Conservation (phyloP, 2,113 vertebrate genomes). For the Seriola dumerili region DNA sequence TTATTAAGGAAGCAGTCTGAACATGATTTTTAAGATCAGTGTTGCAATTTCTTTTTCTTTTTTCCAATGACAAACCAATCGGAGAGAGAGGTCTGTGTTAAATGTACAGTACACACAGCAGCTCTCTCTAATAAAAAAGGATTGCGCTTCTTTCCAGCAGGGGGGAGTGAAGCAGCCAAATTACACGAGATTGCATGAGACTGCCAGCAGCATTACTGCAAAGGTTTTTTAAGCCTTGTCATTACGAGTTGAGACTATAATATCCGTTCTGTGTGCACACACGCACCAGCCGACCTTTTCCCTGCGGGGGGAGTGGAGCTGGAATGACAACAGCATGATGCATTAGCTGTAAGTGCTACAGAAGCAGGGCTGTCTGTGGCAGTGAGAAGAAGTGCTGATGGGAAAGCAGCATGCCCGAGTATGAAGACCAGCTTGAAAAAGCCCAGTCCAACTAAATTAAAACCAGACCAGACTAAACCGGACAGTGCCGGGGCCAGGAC, state of each 20-base stretch:
- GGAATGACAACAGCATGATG: conserved; percentile 64
- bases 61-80: no score
- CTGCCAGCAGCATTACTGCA: conserved; percentile 37
- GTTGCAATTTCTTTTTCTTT: neutral
- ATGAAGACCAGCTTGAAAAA: conserved; percentile 56
- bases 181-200: conserved; percentile 42
- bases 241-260: conserved; percentile 47
- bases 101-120: neutral
- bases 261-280: conserved; percentile 41
- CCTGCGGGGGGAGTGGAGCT: conserved; percentile 49
- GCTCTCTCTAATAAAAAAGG: neutral
- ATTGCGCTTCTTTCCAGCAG: conserved; percentile 58
- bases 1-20: neutral
- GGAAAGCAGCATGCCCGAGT: conserved; percentile 75
- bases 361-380: conserved; percentile 52
- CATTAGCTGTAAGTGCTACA: conserved; percentile 67
- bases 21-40: neutral
- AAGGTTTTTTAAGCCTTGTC: conserved; percentile 54
- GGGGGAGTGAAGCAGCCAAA: conserved; percentile 51
- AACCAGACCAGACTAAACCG: conserved; percentile 48
- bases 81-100: neutral
- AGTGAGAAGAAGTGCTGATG: conserved; percentile 57
- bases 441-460: conserved; percentile 44
- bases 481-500: conserved; percentile 59
- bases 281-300: conserved; percentile 37